Percentiles rank a stretch among this genome's conserved stretches.
phyloP scores from a whole-genome alignment of 2,888 invertebrate species.

The Mythimna ferrago region DNA sequence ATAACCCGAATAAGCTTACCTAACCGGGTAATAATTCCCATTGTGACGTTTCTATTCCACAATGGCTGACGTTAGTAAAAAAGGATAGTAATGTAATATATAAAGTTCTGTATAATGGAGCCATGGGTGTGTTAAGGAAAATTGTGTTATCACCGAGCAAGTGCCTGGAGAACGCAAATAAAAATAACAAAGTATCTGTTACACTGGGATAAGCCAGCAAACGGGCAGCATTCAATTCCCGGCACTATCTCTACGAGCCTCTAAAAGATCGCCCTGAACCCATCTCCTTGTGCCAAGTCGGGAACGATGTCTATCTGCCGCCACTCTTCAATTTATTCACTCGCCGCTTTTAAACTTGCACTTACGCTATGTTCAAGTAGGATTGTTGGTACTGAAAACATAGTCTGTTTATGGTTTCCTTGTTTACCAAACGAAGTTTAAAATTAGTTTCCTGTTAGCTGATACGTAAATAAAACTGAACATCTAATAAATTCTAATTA shows the following conservation, averaged over 20 bases:
- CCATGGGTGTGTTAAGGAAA: constrained; percentile 73
- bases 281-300: constrained; percentile 73
- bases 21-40: constrained; percentile 45
- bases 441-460: constrained; percentile 62
- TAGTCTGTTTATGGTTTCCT: constrained; percentile 14
- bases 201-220: constrained; percentile 82
- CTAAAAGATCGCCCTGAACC: constrained; percentile 78
- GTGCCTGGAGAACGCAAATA: constrained; percentile 71
- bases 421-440: constrained; percentile 49
- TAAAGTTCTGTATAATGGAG: constrained; percentile 70
- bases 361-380: constrained; percentile 8
- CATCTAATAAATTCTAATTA: constrained; percentile 75
- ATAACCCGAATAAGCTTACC: constrained; percentile 48
- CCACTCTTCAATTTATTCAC: constrained; percentile 65
- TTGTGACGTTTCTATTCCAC: constrained; percentile 57
- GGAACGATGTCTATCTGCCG: constrained; percentile 67
- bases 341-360: constrained; percentile 34
- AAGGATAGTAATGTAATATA: constrained; percentile 69
- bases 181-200: constrained; percentile 82
- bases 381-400: neutral
- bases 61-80: constrained; percentile 66
- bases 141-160: constrained; percentile 74
- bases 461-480: constrained; percentile 51
- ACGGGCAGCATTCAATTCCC: constrained; percentile 85
- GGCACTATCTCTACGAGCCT: constrained; percentile 80